These are phyloP conservation scores for Stomatorhinus ivindoensis DNA, from an alignment of 2,113 vertebrate species.

Conservation along the genomic window DNA sequence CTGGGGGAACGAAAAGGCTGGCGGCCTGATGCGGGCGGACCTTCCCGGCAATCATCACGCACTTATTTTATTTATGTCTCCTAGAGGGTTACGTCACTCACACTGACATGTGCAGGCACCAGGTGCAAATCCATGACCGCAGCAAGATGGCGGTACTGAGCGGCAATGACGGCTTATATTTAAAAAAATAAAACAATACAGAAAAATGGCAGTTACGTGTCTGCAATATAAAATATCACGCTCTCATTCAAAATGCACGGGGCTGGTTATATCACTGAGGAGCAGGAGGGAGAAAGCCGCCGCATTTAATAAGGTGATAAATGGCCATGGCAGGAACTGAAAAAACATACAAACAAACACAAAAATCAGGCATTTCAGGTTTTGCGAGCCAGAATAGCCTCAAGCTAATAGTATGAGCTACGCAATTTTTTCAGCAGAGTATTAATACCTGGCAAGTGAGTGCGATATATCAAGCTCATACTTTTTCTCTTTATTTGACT, in stretches of 20 bases:
- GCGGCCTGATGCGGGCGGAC: background rate
- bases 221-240: background rate
- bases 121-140: background rate
- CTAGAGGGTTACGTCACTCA: background rate
- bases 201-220: background rate
- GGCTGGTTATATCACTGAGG: background rate
- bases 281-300: background rate
- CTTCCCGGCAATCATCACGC: background rate
- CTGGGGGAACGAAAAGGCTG: too few relatives aligned
- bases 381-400: background rate
- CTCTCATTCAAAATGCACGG: background rate
- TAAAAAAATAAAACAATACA: background rate
- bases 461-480: background rate
- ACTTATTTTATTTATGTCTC: background rate
- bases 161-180: background rate
- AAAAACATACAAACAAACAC: background rate
- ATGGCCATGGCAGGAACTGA: background rate
- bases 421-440: background rate
- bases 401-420: background rate
- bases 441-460: background rate
- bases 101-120: background rate
- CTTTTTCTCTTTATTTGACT: background rate
- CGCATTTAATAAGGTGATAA: background rate
- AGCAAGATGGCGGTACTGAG: background rate
- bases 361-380: background rate